phyloP scores from a whole-genome alignment of 2,888 invertebrate species.

The Myopa tessellatipennis region DNA sequence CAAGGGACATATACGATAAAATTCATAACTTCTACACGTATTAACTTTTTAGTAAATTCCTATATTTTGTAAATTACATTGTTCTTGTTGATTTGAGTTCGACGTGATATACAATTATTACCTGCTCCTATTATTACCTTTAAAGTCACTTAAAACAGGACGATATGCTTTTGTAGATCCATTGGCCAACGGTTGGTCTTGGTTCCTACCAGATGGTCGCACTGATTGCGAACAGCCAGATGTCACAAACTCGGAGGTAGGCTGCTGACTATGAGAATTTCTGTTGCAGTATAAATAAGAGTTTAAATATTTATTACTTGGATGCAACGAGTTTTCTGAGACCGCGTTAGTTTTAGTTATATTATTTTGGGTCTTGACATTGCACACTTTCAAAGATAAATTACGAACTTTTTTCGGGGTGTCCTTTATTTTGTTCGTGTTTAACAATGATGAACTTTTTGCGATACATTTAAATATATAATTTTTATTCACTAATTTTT shows the following conservation, averaged over 20 bases:
- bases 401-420: slow-evolving; percentile 66
- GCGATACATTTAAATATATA: slow-evolving; percentile 68
- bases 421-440: slow-evolving; percentile 66
- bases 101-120: slow-evolving; percentile 53
- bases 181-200: slow-evolving; percentile 60
- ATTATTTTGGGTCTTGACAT: slow-evolving; percentile 64
- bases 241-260: neutral
- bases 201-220: slow-evolving; percentile 45
- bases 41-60: too few relatives aligned
- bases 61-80: slow-evolving; percentile 37
- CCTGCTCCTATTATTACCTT: neutral
- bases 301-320: slow-evolving; percentile 66
- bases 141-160: slow-evolving; percentile 44
- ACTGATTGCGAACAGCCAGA: slow-evolving; percentile 36
- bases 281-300: slow-evolving; percentile 66
- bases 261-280: slow-evolving; percentile 53
- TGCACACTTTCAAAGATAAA: slow-evolving; percentile 63
- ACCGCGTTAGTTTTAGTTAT: slow-evolving; percentile 67
- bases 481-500: slow-evolving; percentile 65
- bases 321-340: slow-evolving; percentile 67
- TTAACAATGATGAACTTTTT: slow-evolving; percentile 67
- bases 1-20: slow-evolving; percentile 46
- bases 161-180: slow-evolving; percentile 65
- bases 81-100: slow-evolving; percentile 30
- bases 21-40: too few relatives aligned